These are phyloP conservation scores for Syrista parreyssii DNA, from an alignment of 2,888 invertebrate species.

Conservation along the genomic window DNA sequence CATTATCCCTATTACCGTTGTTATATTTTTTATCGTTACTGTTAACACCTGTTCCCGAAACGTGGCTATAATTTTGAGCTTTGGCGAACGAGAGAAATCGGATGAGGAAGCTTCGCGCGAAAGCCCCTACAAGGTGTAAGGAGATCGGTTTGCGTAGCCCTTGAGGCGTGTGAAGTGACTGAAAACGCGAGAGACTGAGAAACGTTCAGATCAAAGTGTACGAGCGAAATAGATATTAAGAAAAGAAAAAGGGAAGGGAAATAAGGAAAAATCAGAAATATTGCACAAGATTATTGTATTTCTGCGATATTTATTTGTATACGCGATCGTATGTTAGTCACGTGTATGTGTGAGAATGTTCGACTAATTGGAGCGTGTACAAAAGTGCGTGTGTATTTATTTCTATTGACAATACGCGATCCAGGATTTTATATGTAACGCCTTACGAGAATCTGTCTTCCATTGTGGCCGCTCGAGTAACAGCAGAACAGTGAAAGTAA, in stretches of 20 bases:
- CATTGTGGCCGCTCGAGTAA: not conserved
- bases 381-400: not conserved
- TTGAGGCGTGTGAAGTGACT: not conserved
- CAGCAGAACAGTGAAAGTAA: not conserved
- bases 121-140: not conserved
- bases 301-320: not conserved
- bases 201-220: not conserved
- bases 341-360: not conserved
- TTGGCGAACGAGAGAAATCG: not conserved
- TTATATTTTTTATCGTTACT: conserved; percentile 2
- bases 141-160: not conserved
- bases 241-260: not conserved
- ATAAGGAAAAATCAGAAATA: not conserved
- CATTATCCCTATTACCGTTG: not conserved
- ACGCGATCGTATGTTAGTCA: not conserved
- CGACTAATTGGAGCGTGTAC: not conserved
- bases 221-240: not conserved
- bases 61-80: not conserved
- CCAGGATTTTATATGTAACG: not conserved
- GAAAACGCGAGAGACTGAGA: not conserved
- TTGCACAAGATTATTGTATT: not conserved
- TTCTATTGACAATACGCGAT: not conserved
- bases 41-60: not conserved
- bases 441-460: not conserved
- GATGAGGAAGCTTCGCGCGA: not conserved